A percentile compares a stretch with the other conserved stretches of the same genome.
phyloP scores from a whole-genome alignment of 2,113 vertebrate species.

The Vulpes vulpes region DNA sequence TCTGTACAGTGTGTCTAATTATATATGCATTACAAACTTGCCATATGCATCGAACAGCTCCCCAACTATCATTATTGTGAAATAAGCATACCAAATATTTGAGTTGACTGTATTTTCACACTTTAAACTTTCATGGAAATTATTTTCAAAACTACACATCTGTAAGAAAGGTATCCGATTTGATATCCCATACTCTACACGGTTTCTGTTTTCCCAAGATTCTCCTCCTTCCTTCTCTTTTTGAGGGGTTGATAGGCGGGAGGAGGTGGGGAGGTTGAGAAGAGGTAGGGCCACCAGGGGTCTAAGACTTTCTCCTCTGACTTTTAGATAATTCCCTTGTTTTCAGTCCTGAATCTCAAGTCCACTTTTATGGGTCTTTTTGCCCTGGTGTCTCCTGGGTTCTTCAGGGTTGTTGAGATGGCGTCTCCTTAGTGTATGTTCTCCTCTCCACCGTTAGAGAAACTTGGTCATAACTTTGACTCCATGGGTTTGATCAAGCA shows the following conservation, averaged over 20 bases:
- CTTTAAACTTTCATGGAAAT: neutral
- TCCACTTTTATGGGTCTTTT: neutral
- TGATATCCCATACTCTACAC: neutral
- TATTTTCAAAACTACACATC: neutral
- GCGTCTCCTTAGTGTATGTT: neutral
- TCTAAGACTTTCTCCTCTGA: neutral
- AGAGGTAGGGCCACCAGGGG: neutral
- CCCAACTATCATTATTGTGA: neutral
- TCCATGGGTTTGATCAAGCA: neutral
- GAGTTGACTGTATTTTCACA: neutral
- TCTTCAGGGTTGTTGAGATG: neutral
- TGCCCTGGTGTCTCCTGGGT: neutral
- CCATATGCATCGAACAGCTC: neutral
- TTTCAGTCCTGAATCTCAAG: neutral
- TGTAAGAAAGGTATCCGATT: conserved; percentile 30
- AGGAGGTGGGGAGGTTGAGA: neutral
- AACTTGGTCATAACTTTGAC: neutral
- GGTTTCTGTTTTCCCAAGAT: neutral
- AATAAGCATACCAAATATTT: neutral
- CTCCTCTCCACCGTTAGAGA: neutral
- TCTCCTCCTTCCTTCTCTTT: neutral
- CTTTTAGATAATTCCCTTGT: neutral
- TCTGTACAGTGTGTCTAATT: neutral
- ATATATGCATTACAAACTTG: neutral
- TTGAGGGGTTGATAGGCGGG: neutral